These are phyloP conservation scores for Drosophila helvetica DNA, from an alignment of 2,888 invertebrate species.

Conservation along the genomic window DNA sequence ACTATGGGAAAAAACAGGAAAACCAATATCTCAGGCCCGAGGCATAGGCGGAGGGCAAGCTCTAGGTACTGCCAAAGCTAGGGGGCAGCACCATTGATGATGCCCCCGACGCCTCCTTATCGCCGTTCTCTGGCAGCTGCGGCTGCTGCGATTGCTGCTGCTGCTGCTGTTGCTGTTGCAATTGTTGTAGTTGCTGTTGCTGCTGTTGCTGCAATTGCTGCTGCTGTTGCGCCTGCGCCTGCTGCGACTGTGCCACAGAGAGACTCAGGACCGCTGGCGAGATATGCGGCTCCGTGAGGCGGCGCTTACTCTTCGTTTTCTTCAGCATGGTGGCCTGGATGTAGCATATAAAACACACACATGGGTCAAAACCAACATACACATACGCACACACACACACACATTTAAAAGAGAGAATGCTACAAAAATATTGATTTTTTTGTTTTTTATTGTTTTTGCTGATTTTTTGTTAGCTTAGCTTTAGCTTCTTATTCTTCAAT, in stretches of 20 bases:
- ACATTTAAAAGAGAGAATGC: constrained; percentile 35
- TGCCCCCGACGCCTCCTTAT: constrained; percentile 70
- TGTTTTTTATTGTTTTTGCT: constrained; percentile 19
- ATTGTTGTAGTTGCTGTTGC: constrained; percentile 61
- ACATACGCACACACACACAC: constrained; percentile 39
- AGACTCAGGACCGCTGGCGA: constrained; percentile 83
- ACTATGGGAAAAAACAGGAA: constrained; percentile 82
- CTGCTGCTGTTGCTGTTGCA: constrained; percentile 47
- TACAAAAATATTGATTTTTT: constrained; percentile 25
- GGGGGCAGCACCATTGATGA: constrained; percentile 48
- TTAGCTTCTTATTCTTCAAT: constrained; percentile 7
- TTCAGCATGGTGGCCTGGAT: constrained; percentile 99
- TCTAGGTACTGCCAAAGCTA: constrained; percentile 71
- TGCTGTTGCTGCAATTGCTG: constrained; percentile 42
- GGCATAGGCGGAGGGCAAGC: constrained; percentile 82
- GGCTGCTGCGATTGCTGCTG: constrained; percentile 72
- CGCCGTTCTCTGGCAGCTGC: constrained; percentile 86
- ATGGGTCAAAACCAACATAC: constrained; percentile 63
- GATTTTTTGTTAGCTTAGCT: constrained; percentile 21
- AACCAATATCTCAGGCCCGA: constrained; percentile 84
- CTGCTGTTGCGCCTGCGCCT: constrained; percentile 58
- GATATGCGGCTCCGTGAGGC: constrained; percentile 93
- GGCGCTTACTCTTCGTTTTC: constrained; percentile 99
- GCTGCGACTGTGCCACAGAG: constrained; percentile 60
- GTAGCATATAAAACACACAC: constrained; percentile 73